A percentile compares a stretch with the other conserved stretches of the same genome.
These are phyloP conservation scores for Cryptomyrus ogoouensis DNA, from an alignment of 2,113 vertebrate species.

Conservation along the genomic window DNA sequence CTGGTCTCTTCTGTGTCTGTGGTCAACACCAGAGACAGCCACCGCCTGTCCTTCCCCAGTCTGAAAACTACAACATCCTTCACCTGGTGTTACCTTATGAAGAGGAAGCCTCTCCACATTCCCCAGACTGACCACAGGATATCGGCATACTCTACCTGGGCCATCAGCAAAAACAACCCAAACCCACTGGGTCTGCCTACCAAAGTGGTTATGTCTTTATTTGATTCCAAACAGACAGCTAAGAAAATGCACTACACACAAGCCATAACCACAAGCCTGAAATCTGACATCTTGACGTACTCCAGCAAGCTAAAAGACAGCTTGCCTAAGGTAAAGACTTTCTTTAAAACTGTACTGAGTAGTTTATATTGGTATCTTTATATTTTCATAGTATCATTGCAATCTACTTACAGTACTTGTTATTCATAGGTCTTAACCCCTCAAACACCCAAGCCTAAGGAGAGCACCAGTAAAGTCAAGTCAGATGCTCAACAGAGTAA, in stretches of 20 bases:
- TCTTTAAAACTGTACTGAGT: not conserved
- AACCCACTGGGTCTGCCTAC: conserved; percentile 87
- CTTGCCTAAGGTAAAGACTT: conserved; percentile 72
- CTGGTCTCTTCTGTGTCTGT: conserved; percentile 55
- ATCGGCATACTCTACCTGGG: conserved; percentile 84
- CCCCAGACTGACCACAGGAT: conserved; percentile 79
- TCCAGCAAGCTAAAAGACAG: conserved; percentile 86
- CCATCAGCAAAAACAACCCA: conserved; percentile 70
- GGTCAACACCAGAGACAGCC: conserved; percentile 63
- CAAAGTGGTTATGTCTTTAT: conserved; percentile 88
- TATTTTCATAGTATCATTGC: not conserved
- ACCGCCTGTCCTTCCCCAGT: conserved; percentile 79
- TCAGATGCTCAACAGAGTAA: conserved; percentile 70
- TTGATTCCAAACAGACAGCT: conserved; percentile 86
- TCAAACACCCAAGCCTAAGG: conserved; percentile 66
- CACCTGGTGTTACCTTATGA: conserved; percentile 91
- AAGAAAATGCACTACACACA: conserved; percentile 83
- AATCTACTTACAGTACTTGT: conserved; percentile 5
- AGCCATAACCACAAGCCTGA: conserved; percentile 76
- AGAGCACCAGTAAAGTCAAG: conserved; percentile 74
- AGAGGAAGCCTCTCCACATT: conserved; percentile 77
- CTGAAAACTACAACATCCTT: conserved; percentile 88
- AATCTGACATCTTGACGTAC: conserved; percentile 83
- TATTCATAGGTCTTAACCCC: conserved; percentile 46
- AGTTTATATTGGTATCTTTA: not conserved